phyloP scores from a whole-genome alignment of 23 tunicate species.

The Clavelina lepadiformis region DNA sequence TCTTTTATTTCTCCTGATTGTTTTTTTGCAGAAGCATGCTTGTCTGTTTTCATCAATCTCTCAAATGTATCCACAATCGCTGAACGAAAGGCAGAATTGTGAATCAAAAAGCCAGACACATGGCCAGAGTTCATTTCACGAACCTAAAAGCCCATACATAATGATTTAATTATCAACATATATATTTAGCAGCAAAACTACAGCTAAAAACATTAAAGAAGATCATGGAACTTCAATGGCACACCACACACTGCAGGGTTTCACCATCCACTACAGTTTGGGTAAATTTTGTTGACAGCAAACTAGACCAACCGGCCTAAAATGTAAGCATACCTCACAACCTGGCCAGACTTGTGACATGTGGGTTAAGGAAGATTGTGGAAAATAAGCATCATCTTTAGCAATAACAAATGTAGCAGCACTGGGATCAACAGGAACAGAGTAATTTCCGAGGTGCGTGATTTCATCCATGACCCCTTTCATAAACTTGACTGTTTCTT shows the following conservation, averaged over 20 bases:
- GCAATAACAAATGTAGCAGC: slow-evolving; percentile 77
- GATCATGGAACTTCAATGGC: no score
- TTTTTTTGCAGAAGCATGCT: no score
- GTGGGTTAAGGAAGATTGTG: slow-evolving; percentile 28
- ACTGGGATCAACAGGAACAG: slow-evolving; percentile 56
- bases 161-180: not conserved
- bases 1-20: no score
- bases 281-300: not conserved
- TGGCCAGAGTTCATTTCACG: slow-evolving; percentile 74
- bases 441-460: slow-evolving; percentile 76
- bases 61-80: slow-evolving; percentile 77
- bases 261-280: not conserved
- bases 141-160: slow-evolving; percentile 13
- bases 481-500: slow-evolving; percentile 69
- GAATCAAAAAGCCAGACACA: slow-evolving; percentile 63
- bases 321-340: slow-evolving; percentile 54
- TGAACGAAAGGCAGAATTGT: slow-evolving; percentile 37
- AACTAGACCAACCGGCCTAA: not conserved
- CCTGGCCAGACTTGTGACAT: slow-evolving; percentile 93
- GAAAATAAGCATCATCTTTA: slow-evolving; percentile 84
- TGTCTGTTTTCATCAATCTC: slow-evolving; percentile 11
- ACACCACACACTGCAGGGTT: not conserved
- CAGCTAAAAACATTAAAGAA: not conserved
- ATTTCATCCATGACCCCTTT: slow-evolving; percentile 87
- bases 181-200: slow-evolving; percentile 2